Percentiles rank a stretch among this genome's conserved stretches.
Evolutionary conservation across 2,797 vertebrate species (phyloP).

Genomic region (Poecilia picta): DNA sequence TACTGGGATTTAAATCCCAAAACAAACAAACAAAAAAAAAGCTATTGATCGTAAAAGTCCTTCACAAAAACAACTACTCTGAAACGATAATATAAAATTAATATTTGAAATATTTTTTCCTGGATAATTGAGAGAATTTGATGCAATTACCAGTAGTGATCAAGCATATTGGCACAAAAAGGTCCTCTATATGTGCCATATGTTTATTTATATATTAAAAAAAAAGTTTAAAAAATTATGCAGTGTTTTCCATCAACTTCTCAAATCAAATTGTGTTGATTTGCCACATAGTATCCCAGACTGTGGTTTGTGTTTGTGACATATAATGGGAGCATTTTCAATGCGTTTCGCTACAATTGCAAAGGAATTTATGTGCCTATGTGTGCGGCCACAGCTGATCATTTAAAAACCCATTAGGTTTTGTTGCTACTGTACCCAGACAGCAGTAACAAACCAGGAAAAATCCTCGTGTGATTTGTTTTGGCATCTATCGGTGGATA

Average conservation of each 20-base stretch:
- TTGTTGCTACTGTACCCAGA: conserved; percentile 40
- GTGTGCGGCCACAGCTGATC: conserved; percentile 38
- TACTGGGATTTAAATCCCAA: not conserved
- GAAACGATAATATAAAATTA: not conserved
- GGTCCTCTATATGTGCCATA: not conserved
- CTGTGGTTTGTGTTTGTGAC: not conserved
- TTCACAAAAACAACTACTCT: not conserved
- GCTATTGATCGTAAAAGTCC: not conserved
- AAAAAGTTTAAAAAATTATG: not conserved
- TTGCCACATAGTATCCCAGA: not conserved
- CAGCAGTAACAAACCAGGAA: conserved; percentile 29
- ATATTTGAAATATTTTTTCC: not conserved
- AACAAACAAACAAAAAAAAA: not conserved
- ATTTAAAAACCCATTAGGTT: conserved; percentile 55
- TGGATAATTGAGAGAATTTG: not conserved
- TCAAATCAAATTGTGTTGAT: not conserved
- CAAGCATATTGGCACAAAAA: not conserved
- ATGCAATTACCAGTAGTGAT: not conserved
- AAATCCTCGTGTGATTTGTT: conserved; percentile 51
- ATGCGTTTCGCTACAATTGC: not conserved
- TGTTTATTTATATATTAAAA: not conserved
- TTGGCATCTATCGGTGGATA: not conserved
- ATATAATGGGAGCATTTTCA: not conserved
- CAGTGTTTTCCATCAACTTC: not conserved
- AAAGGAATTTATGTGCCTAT: not conserved